Conservation (phyloP, 2,888 invertebrate genomes). For the Fabriciana adippe region DNA sequence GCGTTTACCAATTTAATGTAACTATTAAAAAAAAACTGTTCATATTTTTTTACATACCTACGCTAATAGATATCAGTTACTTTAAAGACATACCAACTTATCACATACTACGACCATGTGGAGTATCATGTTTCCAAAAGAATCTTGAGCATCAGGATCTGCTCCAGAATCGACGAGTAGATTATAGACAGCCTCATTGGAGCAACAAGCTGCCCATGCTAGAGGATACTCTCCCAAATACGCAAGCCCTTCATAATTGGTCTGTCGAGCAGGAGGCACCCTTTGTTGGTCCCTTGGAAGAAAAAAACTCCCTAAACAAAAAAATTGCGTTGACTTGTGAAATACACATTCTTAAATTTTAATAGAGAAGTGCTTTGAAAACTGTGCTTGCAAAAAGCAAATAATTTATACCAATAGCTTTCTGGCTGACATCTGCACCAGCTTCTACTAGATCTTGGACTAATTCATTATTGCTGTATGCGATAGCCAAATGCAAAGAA, state of each 20-base stretch:
- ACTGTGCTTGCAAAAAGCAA: neutral
- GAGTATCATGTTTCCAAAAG: slow-evolving; percentile 99
- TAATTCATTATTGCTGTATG: slow-evolving; percentile 97
- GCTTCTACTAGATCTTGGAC: slow-evolving; percentile 96
- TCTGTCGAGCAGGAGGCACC: slow-evolving; percentile 88
- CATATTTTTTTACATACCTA: too few relatives aligned
- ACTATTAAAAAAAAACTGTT: too few relatives aligned
- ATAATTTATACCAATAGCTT: slow-evolving; percentile 89
- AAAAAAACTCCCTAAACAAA: slow-evolving; percentile 90
- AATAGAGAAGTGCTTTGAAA: neutral
- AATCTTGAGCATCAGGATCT: slow-evolving; percentile 97
- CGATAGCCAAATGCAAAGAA: slow-evolving; percentile 97
- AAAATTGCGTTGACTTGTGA: neutral
- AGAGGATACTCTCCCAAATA: slow-evolving; percentile 98
- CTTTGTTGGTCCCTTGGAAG: slow-evolving; percentile 96
- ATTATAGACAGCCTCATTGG: slow-evolving; percentile 98
- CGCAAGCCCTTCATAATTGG: slow-evolving; percentile 97
- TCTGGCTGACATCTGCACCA: slow-evolving; percentile 94
- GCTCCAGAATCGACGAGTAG: slow-evolving; percentile 95
- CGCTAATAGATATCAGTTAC: neutral
- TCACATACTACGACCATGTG: slow-evolving; percentile 99
- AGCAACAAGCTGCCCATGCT: slow-evolving; percentile 98
- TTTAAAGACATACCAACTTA: slow-evolving; percentile 87
- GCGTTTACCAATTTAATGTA: neutral
- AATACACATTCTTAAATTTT: neutral